These are phyloP conservation scores for Campoplex capitator DNA, from an alignment of 2,888 invertebrate genomes.

Conservation along the genomic window DNA sequence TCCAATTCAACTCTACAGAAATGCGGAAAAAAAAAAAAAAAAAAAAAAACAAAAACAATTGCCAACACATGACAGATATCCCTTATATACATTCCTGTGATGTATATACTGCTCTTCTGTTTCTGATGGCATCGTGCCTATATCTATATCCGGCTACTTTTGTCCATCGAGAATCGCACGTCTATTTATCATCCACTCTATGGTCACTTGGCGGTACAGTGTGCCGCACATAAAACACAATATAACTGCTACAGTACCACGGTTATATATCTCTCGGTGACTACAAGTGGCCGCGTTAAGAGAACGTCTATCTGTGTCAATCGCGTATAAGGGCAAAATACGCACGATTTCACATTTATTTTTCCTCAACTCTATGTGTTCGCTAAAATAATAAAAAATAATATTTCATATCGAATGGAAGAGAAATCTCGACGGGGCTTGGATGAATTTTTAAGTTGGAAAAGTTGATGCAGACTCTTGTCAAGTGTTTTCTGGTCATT, in stretches of 20 bases:
- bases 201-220: slow-evolving; percentile 46
- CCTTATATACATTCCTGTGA: not conserved
- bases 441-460: not conserved
- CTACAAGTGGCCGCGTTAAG: slow-evolving; percentile 47
- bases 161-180: slow-evolving; percentile 19
- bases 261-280: slow-evolving; percentile 20
- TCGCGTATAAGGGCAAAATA: slow-evolving; percentile 52
- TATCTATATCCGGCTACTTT: slow-evolving; percentile 9
- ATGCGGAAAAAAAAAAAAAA: not conserved
- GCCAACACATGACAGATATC: not conserved
- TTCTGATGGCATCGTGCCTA: slow-evolving; percentile 39
- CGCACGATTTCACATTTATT: slow-evolving; percentile 36
- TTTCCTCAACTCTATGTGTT: not conserved
- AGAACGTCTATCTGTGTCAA: slow-evolving; percentile 59
- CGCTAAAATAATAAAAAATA: not conserved
- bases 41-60: not conserved
- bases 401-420: not conserved
- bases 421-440: not conserved
- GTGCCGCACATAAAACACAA: slow-evolving; percentile 36
- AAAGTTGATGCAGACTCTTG: not conserved
- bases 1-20: not conserved
- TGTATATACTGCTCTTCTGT: slow-evolving; percentile 21
- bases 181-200: slow-evolving; percentile 42
- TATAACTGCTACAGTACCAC: slow-evolving; percentile 32
- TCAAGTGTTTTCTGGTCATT: not conserved